Evolutionary conservation across 53 echinoderm and acorn worm species (phyloP).

Genomic region (Hippasteria phrygiana): DNA sequence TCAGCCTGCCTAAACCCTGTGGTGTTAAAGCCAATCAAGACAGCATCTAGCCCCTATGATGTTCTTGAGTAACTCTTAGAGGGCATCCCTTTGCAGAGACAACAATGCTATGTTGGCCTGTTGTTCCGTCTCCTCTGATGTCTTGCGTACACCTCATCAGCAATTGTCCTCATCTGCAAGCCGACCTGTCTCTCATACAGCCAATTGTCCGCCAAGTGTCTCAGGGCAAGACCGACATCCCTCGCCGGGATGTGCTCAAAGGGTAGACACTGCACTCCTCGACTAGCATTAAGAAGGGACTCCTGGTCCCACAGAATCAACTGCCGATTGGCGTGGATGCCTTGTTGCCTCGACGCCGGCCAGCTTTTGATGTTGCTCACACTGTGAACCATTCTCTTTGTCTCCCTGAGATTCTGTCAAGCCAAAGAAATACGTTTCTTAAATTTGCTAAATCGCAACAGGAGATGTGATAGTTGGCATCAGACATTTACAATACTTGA

Average conservation of each 20-base stretch:
- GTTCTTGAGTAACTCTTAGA: too few species aligned
- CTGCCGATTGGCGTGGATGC: conserved; percentile 32
- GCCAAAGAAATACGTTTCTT: background rate
- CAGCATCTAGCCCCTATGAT: too few species aligned
- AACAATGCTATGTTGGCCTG: background rate
- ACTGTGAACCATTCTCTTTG: conserved; percentile 46
- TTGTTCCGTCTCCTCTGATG: conserved; percentile 24
- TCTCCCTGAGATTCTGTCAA: background rate
- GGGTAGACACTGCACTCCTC: conserved; percentile 46
- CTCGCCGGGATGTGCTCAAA: conserved; percentile 29
- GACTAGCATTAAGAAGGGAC: conserved; percentile 41
- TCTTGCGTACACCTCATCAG: conserved; percentile 48
- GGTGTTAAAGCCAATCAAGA: too few species aligned
- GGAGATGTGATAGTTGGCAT: too few species aligned
- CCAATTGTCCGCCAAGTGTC: conserved; percentile 55
- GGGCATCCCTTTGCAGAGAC: too few species aligned
- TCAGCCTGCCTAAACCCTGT: too few species aligned
- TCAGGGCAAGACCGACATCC: conserved; percentile 46
- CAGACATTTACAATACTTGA: too few species aligned
- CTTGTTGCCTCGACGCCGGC: conserved; percentile 27
- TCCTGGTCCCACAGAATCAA: conserved; percentile 52
- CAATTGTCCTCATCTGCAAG: conserved; percentile 55
- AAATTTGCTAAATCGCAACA: too few species aligned
- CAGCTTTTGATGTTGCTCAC: conserved; percentile 30
- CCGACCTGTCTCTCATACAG: conserved; percentile 54